Evolutionary conservation across 1,140 invertebrate species (phyloP).

Genomic region (Bombus fervidus): DNA sequence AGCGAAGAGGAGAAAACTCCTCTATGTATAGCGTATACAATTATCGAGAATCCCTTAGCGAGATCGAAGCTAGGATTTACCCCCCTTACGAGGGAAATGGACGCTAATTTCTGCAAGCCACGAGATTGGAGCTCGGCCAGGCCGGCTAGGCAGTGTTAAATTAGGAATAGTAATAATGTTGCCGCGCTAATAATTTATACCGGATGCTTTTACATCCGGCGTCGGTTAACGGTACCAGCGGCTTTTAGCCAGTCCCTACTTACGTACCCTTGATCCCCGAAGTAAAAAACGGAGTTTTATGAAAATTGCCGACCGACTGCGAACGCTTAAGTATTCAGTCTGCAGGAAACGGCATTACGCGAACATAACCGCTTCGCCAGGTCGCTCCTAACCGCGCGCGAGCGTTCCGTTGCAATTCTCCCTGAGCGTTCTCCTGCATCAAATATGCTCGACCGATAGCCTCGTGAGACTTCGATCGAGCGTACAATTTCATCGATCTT

Average conservation of each 20-base stretch:
- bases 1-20: not conserved
- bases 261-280: not conserved
- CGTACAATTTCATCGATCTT: not conserved
- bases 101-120: constrained; percentile 33
- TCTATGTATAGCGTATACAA: not conserved
- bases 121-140: constrained; percentile 55
- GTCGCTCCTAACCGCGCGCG: not conserved
- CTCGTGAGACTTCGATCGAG: not conserved
- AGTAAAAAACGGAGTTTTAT: constrained; percentile 49
- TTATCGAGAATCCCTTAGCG: not conserved
- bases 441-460: not conserved
- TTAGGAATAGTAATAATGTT: constrained; percentile 62
- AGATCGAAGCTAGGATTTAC: not conserved
- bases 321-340: constrained; percentile 42
- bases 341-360: constrained; percentile 1
- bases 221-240: constrained; percentile 46
- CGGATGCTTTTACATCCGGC: constrained; percentile 50
- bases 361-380: not conserved
- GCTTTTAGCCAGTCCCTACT: constrained; percentile 49
- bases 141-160: constrained; percentile 44
- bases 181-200: constrained; percentile 59
- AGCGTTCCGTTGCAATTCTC: not conserved
- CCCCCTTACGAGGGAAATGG: not conserved
- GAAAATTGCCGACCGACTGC: constrained; percentile 54
- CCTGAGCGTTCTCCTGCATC: not conserved